Percentiles rank a stretch among this genome's conserved stretches.
Conservation (phyloP, 2,888 invertebrate genomes). For the Orthosia cruda region DNA sequence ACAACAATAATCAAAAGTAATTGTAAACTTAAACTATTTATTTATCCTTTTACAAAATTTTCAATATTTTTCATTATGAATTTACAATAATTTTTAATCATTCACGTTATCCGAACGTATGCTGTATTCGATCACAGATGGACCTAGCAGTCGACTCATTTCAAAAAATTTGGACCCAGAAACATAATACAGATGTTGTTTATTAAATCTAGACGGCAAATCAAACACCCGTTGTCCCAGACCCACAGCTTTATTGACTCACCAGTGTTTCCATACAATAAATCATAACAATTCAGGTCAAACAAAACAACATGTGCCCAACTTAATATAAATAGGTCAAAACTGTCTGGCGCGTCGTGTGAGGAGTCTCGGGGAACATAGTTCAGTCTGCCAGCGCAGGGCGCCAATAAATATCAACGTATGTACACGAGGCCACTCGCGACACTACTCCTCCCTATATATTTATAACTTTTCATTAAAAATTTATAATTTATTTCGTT, state of each 20-base stretch:
- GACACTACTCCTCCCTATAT: conserved; percentile 84
- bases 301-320: conserved; percentile 91
- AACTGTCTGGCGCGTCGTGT: conserved; percentile 87
- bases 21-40: conserved; percentile 91
- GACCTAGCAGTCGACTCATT: conserved; percentile 79
- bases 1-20: conserved; percentile 86
- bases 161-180: conserved; percentile 85
- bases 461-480: conserved; percentile 85
- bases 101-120: conserved; percentile 77
- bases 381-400: conserved; percentile 86
- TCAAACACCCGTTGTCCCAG: conserved; percentile 90
- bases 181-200: conserved; percentile 81
- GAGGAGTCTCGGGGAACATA: conserved; percentile 76
- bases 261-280: conserved; percentile 92
- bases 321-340: conserved; percentile 90
- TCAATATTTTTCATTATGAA: conserved; percentile 83
- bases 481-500: conserved; percentile 91
- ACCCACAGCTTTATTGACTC: conserved; percentile 92
- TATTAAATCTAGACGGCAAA: conserved; percentile 81
- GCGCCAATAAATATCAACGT: conserved; percentile 91
- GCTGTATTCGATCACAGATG: conserved; percentile 75
- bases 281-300: conserved; percentile 91
- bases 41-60: conserved; percentile 90
- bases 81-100: conserved; percentile 87
- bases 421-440: conserved; percentile 90